Conservation (phyloP, 2,113 vertebrate species). For the Oreotragus oreotragus region DNA sequence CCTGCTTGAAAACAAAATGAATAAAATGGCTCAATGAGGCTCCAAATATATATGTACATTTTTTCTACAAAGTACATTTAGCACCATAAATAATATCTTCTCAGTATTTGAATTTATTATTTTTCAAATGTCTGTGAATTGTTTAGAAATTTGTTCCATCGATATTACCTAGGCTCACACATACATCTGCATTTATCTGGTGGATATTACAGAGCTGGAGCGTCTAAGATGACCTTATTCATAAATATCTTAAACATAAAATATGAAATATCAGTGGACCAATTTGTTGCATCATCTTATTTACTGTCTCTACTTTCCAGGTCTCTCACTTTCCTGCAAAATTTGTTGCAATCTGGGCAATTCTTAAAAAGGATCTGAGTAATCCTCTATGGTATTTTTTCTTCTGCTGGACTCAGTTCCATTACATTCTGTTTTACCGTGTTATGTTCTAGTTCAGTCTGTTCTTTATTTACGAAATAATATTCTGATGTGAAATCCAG, state of each 20-base stretch:
- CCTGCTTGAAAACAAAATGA: background rate
- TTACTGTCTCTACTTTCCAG: background rate
- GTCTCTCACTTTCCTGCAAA: background rate
- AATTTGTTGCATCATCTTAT: background rate
- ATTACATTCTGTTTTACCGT: background rate
- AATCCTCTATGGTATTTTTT: background rate
- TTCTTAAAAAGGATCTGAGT: background rate
- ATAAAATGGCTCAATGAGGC: background rate
- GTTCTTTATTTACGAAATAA: background rate
- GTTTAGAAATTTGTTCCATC: background rate
- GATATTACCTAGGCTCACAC: accelerated
- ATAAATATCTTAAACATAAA: background rate
- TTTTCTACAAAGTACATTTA: background rate
- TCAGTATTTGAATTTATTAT: background rate
- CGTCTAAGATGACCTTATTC: background rate
- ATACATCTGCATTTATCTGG: background rate
- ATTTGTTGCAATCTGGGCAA: background rate
- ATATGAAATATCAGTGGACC: background rate
- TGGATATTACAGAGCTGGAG: background rate
- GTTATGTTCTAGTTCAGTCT: background rate
- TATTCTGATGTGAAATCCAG: background rate
- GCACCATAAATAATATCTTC: background rate
- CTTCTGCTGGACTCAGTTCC: background rate
- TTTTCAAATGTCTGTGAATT: background rate
- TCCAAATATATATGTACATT: background rate